Base-by-base conservation (phyloP, 2,797 vertebrate genomes). In the Orientallactaga sibirica region DNA sequence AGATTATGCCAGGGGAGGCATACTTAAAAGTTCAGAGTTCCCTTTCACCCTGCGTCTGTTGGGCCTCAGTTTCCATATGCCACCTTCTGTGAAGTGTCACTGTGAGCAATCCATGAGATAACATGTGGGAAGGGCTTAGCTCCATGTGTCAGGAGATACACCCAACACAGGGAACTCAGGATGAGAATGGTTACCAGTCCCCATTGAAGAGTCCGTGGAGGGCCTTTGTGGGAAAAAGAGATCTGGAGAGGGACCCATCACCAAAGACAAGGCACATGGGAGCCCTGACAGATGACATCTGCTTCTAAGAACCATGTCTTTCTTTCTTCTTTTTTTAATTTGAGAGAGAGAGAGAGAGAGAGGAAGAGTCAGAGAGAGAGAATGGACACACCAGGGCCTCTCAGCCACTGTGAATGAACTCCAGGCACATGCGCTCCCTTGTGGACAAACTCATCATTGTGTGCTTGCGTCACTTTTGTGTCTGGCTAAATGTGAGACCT, bases 211-310 rank as follows among this genome's bases (percentile, higher is more conserved):
- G 73, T 5, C 84, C 66, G 4, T 0, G 3, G 76, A 74, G 24
- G 75, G 37, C 71, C 33, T 11, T 43, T 33, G 4, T 81, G 62
- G 68, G 86, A 92, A 88, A 18, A 0, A 0, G 33, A 95, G 86
- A 70, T 22, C 62, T 1, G 19, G 52, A 88, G 67, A 66, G n/a
- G 62, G 76, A 52, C 78, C 84, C 19, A 20, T 67, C 92, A 68
- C 68, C 37, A 79, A 94, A 92, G 82, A 70, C 9, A 52, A 90
- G 88, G n/a, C 92, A 95, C 94, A 94, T 77, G 92, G 92, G 58
- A 81, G 64, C n/a, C 43, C 67, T 93, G 92, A 81, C 92, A 96
- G 96, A 90, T 29, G 88, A 86, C 93, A 96, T 96, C 94, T 94
- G 96, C 88, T 96, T 95, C 93, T 92, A 58, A 88, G 93, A 48